phyloP scores from a whole-genome alignment of 2,113 vertebrate species.

The Triplophysa tibetana region DNA sequence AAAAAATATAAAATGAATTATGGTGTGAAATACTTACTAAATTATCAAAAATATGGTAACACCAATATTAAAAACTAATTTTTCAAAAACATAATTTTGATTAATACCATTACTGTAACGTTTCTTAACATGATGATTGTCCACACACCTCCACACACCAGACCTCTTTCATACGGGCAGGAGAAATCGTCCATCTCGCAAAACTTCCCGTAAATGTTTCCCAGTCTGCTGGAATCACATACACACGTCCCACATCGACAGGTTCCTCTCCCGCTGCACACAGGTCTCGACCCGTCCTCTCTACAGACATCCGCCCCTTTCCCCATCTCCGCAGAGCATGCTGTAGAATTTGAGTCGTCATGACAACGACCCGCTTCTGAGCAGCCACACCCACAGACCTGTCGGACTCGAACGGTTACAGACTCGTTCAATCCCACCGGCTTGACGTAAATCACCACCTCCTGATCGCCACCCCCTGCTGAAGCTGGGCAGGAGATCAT shows the following conservation, averaged over 20 bases:
- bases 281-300: conserved; percentile 72
- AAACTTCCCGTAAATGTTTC: conserved; percentile 86
- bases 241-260: conserved; percentile 88
- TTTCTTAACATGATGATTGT: too few species aligned
- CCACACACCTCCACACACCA: conserved; percentile 83
- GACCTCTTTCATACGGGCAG: conserved; percentile 83
- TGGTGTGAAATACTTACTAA: too few species aligned
- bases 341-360: conserved; percentile 62
- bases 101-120: background rate
- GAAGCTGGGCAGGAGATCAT: conserved; percentile 79
- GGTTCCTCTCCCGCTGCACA: conserved; percentile 85
- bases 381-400: conserved; percentile 81
- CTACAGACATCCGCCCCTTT: conserved; percentile 61
- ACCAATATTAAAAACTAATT: too few species aligned
- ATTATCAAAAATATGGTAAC: too few species aligned
- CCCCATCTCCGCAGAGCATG: conserved; percentile 56
- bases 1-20: too few species aligned
- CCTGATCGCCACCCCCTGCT: conserved; percentile 61
- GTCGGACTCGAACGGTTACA: conserved; percentile 75
- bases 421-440: conserved; percentile 97
- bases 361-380: conserved; percentile 69
- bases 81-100: background rate
- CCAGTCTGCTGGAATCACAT: conserved; percentile 84
- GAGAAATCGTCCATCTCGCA: conserved; percentile 96
- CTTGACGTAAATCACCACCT: conserved; percentile 76